Evolutionary conservation across 2,797 vertebrate species (phyloP), one percentile per base, ranked within the genome.

Genomic region (Malurus leucopterus): DNA sequence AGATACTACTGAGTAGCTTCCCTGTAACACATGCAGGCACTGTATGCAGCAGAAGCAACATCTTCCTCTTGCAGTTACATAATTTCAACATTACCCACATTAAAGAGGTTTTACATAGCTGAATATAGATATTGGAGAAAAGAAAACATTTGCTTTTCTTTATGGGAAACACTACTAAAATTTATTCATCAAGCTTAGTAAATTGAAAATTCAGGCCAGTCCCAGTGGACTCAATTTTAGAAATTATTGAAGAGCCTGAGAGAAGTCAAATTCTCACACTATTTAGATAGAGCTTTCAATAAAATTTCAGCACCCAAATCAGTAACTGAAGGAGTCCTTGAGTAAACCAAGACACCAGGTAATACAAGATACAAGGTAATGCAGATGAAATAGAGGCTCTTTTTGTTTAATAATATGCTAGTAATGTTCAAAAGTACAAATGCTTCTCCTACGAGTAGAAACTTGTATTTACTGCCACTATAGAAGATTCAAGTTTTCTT

Each of bases 1-100:
- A 76, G 58, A 34, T 19, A 18, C 23, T 59, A 63, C 23, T 13
- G 34, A 38, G 11, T 13, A 23, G 16, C 23, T 75, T 51, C 63
- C 17, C 14, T 23, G 21, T 1, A 47, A 34, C 50, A 49, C 8
- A 5, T 3, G 1, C 1, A 4, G 23, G 29, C 40, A 23, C 32
- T 10, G 23, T 7, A 40, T 1, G 36, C 1, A 61, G 53, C 71
- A 54, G 40, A 64, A 14, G 10, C 7, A 86, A 55, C 21, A 30
- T 16, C 22, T 46, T 55, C 53, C 30, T 64, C 74, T 55, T 46
- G 19, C 6, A 26, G 9, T 38, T 61, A 38, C 11, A 18, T 43
- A 76, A 64, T 74, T 61, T 50, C 46, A 86, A 27, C 12, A 19
- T 43, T 43, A 64, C 14, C 36, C 36, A 44, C 15, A 17, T 3